A percentile compares a stretch with the other conserved stretches of the same genome.
These are phyloP conservation scores for Platorchestia sp. DNA, from an alignment of 1,140 invertebrate genomes.

Conservation along the genomic window DNA sequence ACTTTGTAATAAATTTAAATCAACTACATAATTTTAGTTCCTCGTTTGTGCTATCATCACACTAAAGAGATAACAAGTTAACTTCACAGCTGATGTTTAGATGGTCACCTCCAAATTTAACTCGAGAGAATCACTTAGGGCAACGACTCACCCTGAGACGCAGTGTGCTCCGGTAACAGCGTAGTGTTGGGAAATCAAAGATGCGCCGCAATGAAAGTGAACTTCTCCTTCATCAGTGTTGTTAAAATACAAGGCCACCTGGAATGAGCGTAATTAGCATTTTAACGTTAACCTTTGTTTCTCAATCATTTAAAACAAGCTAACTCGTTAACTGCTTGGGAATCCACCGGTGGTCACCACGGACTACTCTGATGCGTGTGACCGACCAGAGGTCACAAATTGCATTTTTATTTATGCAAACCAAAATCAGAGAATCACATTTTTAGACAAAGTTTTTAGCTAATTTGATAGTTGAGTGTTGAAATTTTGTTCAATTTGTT, in stretches of 20 bases:
- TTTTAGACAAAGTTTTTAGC: too few relatives aligned
- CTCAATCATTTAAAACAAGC: too few relatives aligned
- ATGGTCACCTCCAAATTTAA: neutral
- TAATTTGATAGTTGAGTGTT: too few relatives aligned
- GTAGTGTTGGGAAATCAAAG: slow-evolving; percentile 24
- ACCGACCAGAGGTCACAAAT: too few relatives aligned
- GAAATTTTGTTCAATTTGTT: too few relatives aligned
- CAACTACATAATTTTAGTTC: neutral
- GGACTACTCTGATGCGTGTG: too few relatives aligned
- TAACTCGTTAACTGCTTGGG: too few relatives aligned
- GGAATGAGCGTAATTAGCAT: neutral
- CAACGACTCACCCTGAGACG: slow-evolving; percentile 18
- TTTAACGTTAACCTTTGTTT: neutral
- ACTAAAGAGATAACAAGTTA: neutral
- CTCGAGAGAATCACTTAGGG: neutral
- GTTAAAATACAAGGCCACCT: slow-evolving; percentile 43
- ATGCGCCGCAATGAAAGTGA: slow-evolving; percentile 20
- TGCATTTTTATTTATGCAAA: too few relatives aligned
- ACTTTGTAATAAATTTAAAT: neutral
- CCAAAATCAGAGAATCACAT: too few relatives aligned
- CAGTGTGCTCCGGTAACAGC: slow-evolving; percentile 18
- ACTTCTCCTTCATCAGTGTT: slow-evolving; percentile 34
- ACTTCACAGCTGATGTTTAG: neutral
- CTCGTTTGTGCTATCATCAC: neutral
- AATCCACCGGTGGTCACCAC: too few relatives aligned